These are phyloP conservation scores for Melanophora roralis DNA, from an alignment of 2,888 invertebrate genomes.

Conservation along the genomic window DNA sequence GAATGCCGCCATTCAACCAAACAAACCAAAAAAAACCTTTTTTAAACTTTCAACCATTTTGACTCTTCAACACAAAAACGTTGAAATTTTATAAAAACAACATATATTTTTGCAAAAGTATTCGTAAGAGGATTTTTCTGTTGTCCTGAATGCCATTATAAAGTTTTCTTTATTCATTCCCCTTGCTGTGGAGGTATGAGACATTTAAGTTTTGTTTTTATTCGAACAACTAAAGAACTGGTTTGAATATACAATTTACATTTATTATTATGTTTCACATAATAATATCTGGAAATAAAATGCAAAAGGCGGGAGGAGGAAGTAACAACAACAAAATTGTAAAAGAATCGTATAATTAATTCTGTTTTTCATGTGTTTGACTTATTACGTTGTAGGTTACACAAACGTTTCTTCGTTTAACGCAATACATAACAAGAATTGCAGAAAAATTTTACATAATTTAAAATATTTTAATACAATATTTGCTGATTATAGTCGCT, in stretches of 20 bases:
- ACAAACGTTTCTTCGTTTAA: no score
- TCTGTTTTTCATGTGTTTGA: neutral
- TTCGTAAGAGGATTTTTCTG: constrained; percentile 13
- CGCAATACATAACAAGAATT: no score
- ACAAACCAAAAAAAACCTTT: constrained; percentile 10
- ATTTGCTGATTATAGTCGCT: no score
- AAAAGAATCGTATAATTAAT: constrained; percentile 29
- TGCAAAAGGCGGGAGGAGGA: neutral
- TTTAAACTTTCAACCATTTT: constrained; percentile 17
- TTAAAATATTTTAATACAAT: no score
- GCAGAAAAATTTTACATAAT: no score
- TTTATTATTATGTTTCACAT: constrained; percentile 61
- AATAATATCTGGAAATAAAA: constrained; percentile 13
- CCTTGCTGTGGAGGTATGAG: neutral
- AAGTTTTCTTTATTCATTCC: constrained; percentile 1
- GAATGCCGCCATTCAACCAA: constrained; percentile 44
- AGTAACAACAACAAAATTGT: neutral
- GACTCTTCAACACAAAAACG: constrained; percentile 7
- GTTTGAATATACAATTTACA: constrained; percentile 46
- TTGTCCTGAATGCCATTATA: constrained; percentile 5
- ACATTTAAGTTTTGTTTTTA: neutral
- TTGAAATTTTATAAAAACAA: neutral
- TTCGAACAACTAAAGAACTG: constrained; percentile 26
- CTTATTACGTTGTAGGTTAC: neutral
- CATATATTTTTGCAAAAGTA: constrained; percentile 23